These are phyloP conservation scores for Megaceryle maxima DNA, from an alignment of 2,113 vertebrate species.

Conservation along the genomic window DNA sequence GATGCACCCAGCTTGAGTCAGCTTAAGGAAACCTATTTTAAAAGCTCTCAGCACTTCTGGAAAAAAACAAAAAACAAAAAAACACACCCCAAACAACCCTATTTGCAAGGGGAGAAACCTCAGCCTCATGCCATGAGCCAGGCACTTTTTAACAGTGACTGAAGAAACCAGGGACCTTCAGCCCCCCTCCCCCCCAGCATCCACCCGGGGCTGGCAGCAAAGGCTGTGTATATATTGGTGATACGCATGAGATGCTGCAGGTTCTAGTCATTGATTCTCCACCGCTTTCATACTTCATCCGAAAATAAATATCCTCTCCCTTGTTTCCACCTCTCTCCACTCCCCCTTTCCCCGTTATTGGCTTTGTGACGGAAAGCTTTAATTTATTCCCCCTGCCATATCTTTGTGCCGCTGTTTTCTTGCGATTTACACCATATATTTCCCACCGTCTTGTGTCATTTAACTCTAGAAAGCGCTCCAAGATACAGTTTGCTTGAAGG, in stretches of 20 bases:
- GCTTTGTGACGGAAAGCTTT: constrained; percentile 56
- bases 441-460: constrained; percentile 59
- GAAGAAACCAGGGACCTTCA: background rate
- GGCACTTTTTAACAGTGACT: background rate
- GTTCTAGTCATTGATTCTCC: constrained; percentile 3
- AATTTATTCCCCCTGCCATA: constrained; percentile 62
- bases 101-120: background rate
- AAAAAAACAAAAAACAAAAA: background rate
- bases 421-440: constrained; percentile 62
- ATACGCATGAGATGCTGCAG: background rate
- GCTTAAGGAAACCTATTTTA: background rate
- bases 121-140: background rate
- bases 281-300: constrained; percentile 22
- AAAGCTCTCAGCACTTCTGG: background rate
- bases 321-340: constrained; percentile 40
- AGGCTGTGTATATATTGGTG: background rate
- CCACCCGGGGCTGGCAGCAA: background rate
- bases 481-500: constrained; percentile 55
- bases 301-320: constrained; percentile 38
- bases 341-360: constrained; percentile 36
- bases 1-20: background rate
- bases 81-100: background rate
- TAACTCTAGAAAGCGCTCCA: constrained; percentile 40
- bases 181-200: too few species aligned
- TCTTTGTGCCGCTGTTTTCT: constrained; percentile 5